Base-by-base conservation (phyloP, 2,113 vertebrate genomes). In the Sitta europaea region DNA sequence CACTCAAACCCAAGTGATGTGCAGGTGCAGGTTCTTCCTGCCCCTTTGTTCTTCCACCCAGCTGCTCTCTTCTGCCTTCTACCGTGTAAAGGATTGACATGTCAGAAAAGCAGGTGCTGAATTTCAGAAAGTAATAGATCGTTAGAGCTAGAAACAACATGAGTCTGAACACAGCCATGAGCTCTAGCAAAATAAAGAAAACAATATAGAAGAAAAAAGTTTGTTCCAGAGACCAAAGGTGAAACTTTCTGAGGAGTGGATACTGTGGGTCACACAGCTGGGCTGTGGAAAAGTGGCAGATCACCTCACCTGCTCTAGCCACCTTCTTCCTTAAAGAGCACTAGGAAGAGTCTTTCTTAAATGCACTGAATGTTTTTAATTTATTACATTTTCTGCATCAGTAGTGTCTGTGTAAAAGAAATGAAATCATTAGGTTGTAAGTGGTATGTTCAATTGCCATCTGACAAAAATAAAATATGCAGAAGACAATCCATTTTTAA, bases 51-150 rank as follows among this genome's bases (percentile, higher is more conserved):
- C 29, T 45, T 65, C 33, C 40, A 65, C 35, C 23, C 40, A 31
- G 29, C 28, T 59, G 20, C 29, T 77, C 12, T 29, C 24, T 66
- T 45, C 40, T 18, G n/a, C 14, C 24, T 63, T 76, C 48, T 16
- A 38, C 28, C 12, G 36, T 19, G 15, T 3, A 51, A n/a, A 42
- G 23, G 2, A 4, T 1, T 42, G 13, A 33, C 2, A 28, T 2
- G 2, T 22, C 55, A 66, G 20, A 55, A 74, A 83, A 71, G 17
- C 3, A 3, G 8, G 10, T 43, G 51, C 31, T 29, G 25, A 66
- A 53, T 70, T 86, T 43, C 47, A 79, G 62, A 38, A 66, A 38
- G 33, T 12, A 36, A 25, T 10, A 43, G 11, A 24, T n/a, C 22
- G 29, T 24, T 54, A 61, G 35, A 70, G n/a, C 47, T 38, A 66